A percentile compares a stretch with the other conserved stretches of the same genome.
Conservation (phyloP, 2,113 vertebrate species). For the Melanerpes formicivorus region DNA sequence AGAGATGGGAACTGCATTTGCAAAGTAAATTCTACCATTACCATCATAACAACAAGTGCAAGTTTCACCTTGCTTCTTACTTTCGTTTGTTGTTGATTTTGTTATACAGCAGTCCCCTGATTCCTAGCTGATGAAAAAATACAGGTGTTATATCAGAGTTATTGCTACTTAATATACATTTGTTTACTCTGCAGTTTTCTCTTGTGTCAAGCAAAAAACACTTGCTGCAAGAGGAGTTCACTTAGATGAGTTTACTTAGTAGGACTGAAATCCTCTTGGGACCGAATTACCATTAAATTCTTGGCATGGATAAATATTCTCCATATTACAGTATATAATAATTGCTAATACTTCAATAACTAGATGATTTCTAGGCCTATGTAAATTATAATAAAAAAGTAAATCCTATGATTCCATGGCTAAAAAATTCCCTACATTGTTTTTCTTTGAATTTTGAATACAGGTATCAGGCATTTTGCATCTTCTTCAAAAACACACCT, state of each 20-base stretch:
- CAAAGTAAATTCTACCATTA: not conserved
- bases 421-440: not conserved
- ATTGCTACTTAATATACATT: not conserved
- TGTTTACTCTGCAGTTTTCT: not conserved
- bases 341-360: not conserved
- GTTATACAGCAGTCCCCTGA: not conserved
- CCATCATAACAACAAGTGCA: not conserved
- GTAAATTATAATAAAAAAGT: not conserved
- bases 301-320: not conserved
- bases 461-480: not conserved
- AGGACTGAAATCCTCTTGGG: not conserved
- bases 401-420: not conserved
- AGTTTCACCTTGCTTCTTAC: not conserved
- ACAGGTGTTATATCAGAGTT: not conserved
- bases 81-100: not conserved
- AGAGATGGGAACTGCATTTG: not conserved
- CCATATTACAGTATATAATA: not conserved
- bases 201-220: not conserved
- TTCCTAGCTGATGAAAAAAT: not conserved
- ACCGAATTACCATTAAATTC: not conserved
- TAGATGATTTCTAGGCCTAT: not conserved
- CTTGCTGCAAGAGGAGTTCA: not conserved
- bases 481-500: not conserved
- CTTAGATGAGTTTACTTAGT: not conserved
- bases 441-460: not conserved